Evolutionary conservation across 2,888 invertebrate species (phyloP).

Genomic region (Amblyjoppa proteus): DNA sequence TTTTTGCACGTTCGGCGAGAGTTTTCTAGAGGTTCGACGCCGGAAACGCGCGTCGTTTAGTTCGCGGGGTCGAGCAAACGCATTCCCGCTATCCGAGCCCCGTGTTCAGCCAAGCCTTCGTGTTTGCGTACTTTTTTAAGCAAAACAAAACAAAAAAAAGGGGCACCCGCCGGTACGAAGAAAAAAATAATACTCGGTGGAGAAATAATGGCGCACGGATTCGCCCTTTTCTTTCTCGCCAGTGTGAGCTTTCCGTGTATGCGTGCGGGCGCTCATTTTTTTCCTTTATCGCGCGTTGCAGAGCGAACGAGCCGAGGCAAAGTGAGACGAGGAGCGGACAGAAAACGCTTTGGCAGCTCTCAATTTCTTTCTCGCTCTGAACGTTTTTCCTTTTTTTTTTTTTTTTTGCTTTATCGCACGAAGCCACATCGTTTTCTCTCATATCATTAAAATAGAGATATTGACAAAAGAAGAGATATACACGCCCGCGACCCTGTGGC

Average conservation of each 20-base stretch:
- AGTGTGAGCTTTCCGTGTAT: slow-evolving; percentile 46
- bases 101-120: slow-evolving; percentile 25
- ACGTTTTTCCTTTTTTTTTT: slow-evolving; percentile 43
- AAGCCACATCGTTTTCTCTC: slow-evolving; percentile 69
- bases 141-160: slow-evolving; percentile 37
- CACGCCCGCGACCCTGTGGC: slow-evolving; percentile 63
- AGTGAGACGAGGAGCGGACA: slow-evolving; percentile 41
- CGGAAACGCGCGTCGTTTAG: slow-evolving; percentile 67
- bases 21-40: slow-evolving; percentile 64
- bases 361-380: slow-evolving; percentile 59
- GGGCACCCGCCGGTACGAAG: slow-evolving; percentile 48
- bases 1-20: slow-evolving; percentile 65
- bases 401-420: slow-evolving; percentile 7
- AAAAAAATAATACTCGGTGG: slow-evolving; percentile 62
- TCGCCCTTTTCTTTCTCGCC: slow-evolving; percentile 60
- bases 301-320: slow-evolving; percentile 47
- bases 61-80: slow-evolving; percentile 51
- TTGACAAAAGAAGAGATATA: slow-evolving; percentile 81
- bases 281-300: slow-evolving; percentile 56
- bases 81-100: slow-evolving; percentile 25
- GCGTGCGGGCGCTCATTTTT: slow-evolving; percentile 27
- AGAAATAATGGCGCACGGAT: slow-evolving; percentile 66
- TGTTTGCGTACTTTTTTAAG: slow-evolving; percentile 50
- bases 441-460: slow-evolving; percentile 85
- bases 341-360: slow-evolving; percentile 57